These are phyloP conservation scores for Chionodraco myersi DNA, from an alignment of 2,113 vertebrate species.

Conservation along the genomic window DNA sequence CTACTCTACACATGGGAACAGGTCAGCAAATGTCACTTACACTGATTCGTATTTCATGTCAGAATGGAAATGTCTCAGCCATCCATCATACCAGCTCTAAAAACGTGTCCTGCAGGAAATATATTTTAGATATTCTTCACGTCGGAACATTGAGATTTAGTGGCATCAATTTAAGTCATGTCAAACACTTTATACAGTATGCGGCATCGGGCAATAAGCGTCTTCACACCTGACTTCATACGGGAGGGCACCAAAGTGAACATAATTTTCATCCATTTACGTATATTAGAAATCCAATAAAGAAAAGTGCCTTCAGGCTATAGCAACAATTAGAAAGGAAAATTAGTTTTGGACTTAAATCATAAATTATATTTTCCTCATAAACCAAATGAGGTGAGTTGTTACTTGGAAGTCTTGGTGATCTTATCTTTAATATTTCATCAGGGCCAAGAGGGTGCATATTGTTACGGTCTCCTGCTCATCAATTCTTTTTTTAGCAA, in stretches of 20 bases:
- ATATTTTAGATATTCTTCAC: neutral
- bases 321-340: slow-evolving; percentile 73
- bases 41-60: slow-evolving; percentile 75
- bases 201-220: slow-evolving; percentile 65
- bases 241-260: slow-evolving; percentile 52
- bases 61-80: slow-evolving; percentile 70
- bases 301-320: slow-evolving; percentile 70
- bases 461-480: slow-evolving; percentile 71
- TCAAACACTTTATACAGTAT: slow-evolving; percentile 31
- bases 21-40: slow-evolving; percentile 77
- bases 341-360: slow-evolving; percentile 56
- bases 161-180: slow-evolving; percentile 39
- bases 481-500: slow-evolving; percentile 38
- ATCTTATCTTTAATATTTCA: slow-evolving; percentile 77
- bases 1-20: slow-evolving; percentile 74
- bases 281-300: slow-evolving; percentile 79
- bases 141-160: neutral
- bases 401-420: slow-evolving; percentile 55
- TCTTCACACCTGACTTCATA: slow-evolving; percentile 73
- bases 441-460: slow-evolving; percentile 55
- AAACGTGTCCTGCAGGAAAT: slow-evolving; percentile 31
- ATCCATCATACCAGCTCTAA: slow-evolving; percentile 63
- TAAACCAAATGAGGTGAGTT: slow-evolving; percentile 78
- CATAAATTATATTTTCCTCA: slow-evolving; percentile 73
- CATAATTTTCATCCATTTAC: slow-evolving; percentile 72